A percentile compares a stretch with the other conserved stretches of the same genome.
Evolutionary conservation across 2,888 invertebrate genomes (phyloP).

Genomic region (Hedychridium roseum): DNA sequence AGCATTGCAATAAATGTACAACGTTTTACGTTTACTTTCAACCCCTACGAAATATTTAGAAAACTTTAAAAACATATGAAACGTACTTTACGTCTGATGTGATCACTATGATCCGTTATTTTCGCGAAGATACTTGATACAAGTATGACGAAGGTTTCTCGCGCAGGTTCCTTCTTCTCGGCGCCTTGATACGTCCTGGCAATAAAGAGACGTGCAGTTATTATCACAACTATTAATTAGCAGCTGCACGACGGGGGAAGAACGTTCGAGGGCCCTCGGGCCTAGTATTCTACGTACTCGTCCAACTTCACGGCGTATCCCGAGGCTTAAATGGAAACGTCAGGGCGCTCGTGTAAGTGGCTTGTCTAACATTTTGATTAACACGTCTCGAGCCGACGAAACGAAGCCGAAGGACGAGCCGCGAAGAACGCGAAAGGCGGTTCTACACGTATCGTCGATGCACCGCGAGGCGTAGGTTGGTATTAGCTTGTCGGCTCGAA

Average conservation of each 20-base stretch:
- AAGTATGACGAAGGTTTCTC: too few species aligned
- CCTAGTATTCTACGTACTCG: conserved; percentile 1
- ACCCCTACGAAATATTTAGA: too few species aligned
- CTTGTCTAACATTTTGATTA: conserved; percentile 64
- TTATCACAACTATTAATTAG: conserved; percentile 45
- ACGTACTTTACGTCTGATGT: too few species aligned
- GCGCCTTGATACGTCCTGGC: too few species aligned
- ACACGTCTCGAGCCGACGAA: conserved; percentile 56
- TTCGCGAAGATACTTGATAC: too few species aligned
- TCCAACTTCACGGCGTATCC: conserved; percentile 18
- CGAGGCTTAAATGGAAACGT: conserved; percentile 61
- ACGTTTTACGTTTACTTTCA: too few species aligned
- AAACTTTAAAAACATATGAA: too few species aligned
- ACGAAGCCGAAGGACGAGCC: conserved; percentile 30
- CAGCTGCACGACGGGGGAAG: conserved; percentile 22
- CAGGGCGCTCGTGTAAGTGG: conserved; percentile 61
- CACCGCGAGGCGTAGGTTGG: conserved; percentile 50
- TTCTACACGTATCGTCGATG: conserved; percentile 27
- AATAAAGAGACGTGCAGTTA: conserved; percentile 20
- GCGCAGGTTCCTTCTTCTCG: too few species aligned
- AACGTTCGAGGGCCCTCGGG: neutral
- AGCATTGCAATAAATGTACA: too few species aligned
- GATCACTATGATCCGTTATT: too few species aligned
- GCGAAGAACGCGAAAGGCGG: conserved; percentile 43
- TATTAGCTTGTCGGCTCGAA: conserved; percentile 61